Conservation (phyloP, 2,113 vertebrate species). For the Caloenas nicobarica region DNA sequence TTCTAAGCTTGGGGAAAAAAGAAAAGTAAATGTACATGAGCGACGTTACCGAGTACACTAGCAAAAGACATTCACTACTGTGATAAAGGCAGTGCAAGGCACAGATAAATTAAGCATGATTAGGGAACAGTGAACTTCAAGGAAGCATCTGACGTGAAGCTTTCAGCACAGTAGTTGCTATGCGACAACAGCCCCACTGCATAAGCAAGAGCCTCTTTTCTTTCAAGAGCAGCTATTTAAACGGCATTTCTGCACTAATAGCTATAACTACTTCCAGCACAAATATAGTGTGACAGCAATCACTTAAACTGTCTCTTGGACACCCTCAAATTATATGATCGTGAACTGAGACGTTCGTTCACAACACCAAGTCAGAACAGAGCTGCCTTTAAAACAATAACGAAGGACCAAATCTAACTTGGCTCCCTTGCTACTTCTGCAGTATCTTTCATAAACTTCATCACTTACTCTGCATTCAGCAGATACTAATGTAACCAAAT, state of each 20-base stretch:
- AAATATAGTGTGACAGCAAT: conserved; percentile 8
- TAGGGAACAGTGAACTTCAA: conserved; percentile 42
- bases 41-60: neutral
- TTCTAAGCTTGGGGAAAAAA: neutral
- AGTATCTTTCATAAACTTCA: neutral
- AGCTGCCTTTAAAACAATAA: neutral
- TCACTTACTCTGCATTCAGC: neutral
- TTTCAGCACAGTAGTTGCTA: conserved; percentile 63
- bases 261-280: conserved; percentile 27
- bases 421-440: neutral
- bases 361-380: neutral
- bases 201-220: conserved; percentile 17
- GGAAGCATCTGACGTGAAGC: conserved; percentile 50
- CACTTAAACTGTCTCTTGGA: conserved; percentile 31
- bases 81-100: neutral
- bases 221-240: conserved; percentile 3
- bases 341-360: neutral
- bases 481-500: neutral
- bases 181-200: conserved; percentile 28
- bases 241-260: conserved; percentile 20
- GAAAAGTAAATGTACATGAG: neutral
- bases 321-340: neutral
- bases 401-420: neutral
- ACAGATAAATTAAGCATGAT: conserved; percentile 30
- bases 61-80: neutral